These are phyloP conservation scores for Aspidoscelis tigris DNA, from an alignment of 2,113 vertebrate species.

Conservation along the genomic window DNA sequence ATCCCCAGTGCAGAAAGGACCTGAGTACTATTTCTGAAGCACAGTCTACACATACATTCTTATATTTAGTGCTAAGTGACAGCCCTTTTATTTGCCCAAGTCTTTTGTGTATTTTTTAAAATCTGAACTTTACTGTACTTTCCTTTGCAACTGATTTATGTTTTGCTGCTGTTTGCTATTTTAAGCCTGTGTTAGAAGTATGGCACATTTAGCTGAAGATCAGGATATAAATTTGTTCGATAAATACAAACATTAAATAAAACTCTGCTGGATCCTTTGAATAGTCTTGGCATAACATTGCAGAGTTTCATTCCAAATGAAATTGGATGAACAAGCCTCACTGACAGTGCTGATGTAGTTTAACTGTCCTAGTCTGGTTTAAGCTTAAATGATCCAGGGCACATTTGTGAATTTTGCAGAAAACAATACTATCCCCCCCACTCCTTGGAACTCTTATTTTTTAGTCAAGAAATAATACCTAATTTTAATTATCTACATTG, in stretches of 20 bases:
- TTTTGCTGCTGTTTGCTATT: neutral
- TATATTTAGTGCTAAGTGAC: neutral
- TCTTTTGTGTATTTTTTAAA: neutral
- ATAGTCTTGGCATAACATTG: neutral
- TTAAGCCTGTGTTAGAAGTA: neutral
- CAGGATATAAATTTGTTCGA: neutral
- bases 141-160: neutral
- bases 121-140: neutral
- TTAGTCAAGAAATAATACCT: conserved; percentile 31
- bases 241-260: neutral
- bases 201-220: neutral
- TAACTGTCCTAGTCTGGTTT: conserved; percentile 9
- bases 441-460: conserved; percentile 40
- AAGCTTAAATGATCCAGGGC: conserved; percentile 4
- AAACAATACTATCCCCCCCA: conserved; percentile 5
- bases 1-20: too few species aligned
- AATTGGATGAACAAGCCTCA: neutral
- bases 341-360: neutral
- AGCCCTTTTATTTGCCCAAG: neutral
- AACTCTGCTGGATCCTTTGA: conserved; percentile 2
- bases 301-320: neutral
- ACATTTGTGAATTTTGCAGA: conserved; percentile 12
- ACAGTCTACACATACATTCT: neutral
- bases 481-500: conserved; percentile 41
- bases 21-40: too few species aligned